Evolutionary conservation across 2,113 vertebrate species (phyloP).

Genomic region (Entelurus aequoreus): DNA sequence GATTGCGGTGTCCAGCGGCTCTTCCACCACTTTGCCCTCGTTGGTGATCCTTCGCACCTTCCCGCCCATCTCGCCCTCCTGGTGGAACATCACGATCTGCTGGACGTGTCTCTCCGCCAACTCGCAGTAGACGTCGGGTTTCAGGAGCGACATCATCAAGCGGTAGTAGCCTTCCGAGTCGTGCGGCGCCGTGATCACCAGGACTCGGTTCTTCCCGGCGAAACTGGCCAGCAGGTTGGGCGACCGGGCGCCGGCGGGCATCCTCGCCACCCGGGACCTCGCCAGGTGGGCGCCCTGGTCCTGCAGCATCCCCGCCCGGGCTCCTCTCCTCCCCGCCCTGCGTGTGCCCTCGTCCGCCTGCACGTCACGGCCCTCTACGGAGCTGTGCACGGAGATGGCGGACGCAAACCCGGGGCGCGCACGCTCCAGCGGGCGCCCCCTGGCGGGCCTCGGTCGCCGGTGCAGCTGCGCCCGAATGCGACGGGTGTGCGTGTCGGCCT

Average conservation of each 20-base stretch:
- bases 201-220: constrained; percentile 88
- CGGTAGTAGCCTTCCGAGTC: constrained; percentile 94
- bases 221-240: constrained; percentile 90
- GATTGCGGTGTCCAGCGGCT: constrained; percentile 81
- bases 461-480: constrained; percentile 20
- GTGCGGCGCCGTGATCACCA: constrained; percentile 91
- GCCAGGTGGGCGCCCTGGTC: constrained; percentile 74
- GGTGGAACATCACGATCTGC: constrained; percentile 92
- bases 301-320: constrained; percentile 64
- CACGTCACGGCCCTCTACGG: constrained; percentile 28
- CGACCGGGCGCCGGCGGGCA: constrained; percentile 79
- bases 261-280: constrained; percentile 71
- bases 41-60: constrained; percentile 86
- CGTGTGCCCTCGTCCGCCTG: constrained; percentile 48
- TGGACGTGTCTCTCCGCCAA: constrained; percentile 91
- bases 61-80: constrained; percentile 85
- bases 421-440: constrained; percentile 17
- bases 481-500: constrained; percentile 45
- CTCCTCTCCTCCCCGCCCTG: constrained; percentile 44
- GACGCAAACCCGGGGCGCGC: constrained; percentile 39
- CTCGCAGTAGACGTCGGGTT: constrained; percentile 91
- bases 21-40: constrained; percentile 88
- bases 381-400: constrained; percentile 47
- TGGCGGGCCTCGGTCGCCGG: constrained; percentile 27
- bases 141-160: constrained; percentile 95